These are phyloP conservation scores for Amia ocellicauda DNA, from an alignment of 2,113 vertebrate species.

Conservation along the genomic window DNA sequence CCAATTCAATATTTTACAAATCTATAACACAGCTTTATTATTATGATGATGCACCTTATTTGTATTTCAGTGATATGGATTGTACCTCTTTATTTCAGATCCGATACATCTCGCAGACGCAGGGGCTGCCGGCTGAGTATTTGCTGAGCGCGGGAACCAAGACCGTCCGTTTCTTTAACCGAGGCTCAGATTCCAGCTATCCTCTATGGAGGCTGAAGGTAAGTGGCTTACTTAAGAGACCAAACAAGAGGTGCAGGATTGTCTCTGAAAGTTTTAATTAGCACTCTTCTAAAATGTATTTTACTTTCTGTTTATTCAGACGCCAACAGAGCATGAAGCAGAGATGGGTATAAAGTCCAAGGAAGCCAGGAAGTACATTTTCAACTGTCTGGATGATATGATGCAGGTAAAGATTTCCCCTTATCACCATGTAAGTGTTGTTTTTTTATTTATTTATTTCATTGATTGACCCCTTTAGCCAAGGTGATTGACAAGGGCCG, in stretches of 20 bases:
- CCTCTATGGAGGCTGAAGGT: slow-evolving; percentile 97
- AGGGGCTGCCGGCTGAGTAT: slow-evolving; percentile 95
- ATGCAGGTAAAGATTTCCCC: slow-evolving; percentile 76
- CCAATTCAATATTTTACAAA: too few species aligned
- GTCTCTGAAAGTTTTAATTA: too few species aligned
- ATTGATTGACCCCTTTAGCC: too few species aligned
- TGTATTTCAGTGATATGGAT: neutral
- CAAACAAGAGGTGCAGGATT: too few species aligned
- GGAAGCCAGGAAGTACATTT: slow-evolving; percentile 97
- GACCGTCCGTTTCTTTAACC: slow-evolving; percentile 96
- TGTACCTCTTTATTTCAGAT: slow-evolving; percentile 70
- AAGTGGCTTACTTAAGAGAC: too few species aligned
- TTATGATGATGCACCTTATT: too few species aligned
- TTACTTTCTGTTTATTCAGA: too few species aligned
- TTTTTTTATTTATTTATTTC: neutral
- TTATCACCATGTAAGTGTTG: neutral
- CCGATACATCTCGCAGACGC: slow-evolving; percentile 96
- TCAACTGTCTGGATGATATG: slow-evolving; percentile 98
- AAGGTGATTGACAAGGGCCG: too few species aligned
- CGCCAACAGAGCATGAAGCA: slow-evolving; percentile 89
- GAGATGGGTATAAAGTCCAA: slow-evolving; percentile 97
- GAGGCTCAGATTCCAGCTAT: slow-evolving; percentile 90
- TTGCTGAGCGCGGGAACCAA: slow-evolving; percentile 96
- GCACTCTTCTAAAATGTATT: too few species aligned
- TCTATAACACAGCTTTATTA: too few species aligned